Evolutionary conservation across 2,888 invertebrate species (phyloP), one percentile per base, ranked within the genome.

Genomic region (Dynastes tityus): DNA sequence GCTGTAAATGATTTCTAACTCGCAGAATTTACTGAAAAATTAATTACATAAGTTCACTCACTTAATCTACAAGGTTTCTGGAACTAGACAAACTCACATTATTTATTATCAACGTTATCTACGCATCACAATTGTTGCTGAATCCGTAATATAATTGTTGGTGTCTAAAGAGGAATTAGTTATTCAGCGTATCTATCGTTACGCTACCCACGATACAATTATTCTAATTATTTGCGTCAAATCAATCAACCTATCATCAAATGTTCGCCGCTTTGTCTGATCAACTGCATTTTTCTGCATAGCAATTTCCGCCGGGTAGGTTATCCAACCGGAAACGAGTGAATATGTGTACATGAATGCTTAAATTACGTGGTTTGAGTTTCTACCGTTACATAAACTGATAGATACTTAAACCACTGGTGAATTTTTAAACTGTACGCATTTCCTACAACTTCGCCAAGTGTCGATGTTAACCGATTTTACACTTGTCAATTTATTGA

Each of bases 331-430:
- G 65, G 65, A 67, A 67, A 37, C 45, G 45, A 4, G 65, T 9
- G 22, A 45, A 67, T 37, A 67, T 49, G 37, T 45, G 49, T 16
- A 45, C 22, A 22, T n/a, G 40, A 67, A 22, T 22, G 40, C 13
- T 11, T 45, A 67, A 67, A 67, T 67, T 45, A 22, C 65, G 65
- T 67, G 65, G 9, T 67, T 49, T 49, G 65, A 67, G 40, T 67
- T 67, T 16, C 45, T 40, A 67, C 13, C 65, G 65, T 67, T 67
- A 67, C 22, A 22, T 67, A 67, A 45, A 45, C 45, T n/a, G n/a
- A n/a, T n/a, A n/a, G n/a, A n/a, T n/a, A n/a, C n/a, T n/a, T n/a
- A n/a, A n/a, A n/a, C n/a, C n/a, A n/a, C n/a, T 9, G 45, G 22
- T 58, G 16, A 16, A 58, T 58, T 58, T 58, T 3, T 58, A 58